phyloP scores from a whole-genome alignment of 2,888 invertebrate species.

The Priapulus caudatus region DNA sequence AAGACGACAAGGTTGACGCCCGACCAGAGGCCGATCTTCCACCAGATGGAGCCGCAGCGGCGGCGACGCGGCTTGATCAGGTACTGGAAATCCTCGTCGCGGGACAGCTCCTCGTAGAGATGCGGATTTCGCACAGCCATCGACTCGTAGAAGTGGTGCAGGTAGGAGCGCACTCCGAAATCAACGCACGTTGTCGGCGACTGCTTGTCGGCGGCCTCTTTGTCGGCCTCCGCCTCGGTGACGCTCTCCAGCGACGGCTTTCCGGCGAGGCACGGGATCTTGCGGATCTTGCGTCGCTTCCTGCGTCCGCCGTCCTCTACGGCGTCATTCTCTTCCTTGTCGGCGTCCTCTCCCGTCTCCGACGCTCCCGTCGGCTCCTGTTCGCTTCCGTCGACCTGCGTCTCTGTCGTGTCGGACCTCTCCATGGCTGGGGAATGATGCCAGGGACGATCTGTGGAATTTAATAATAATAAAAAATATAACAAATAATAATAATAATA shows the following conservation, averaged over 20 bases:
- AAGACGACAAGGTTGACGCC: constrained; percentile 42
- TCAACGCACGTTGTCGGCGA: constrained; percentile 29
- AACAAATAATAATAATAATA: no score
- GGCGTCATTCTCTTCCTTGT: constrained; percentile 3
- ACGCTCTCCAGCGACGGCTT: constrained; percentile 5
- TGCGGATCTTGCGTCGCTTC: neutral
- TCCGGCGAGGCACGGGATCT: neutral
- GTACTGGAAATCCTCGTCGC: constrained; percentile 38
- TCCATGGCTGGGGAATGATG: neutral
- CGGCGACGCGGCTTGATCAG: constrained; percentile 32
- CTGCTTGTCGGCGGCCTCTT: neutral
- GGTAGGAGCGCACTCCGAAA: constrained; percentile 43
- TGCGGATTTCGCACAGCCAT: constrained; percentile 22
- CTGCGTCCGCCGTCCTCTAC: neutral
- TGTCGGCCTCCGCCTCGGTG: neutral
- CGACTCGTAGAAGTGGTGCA: constrained; percentile 43
- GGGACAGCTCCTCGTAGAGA: constrained; percentile 18
- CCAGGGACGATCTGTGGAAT: no score
- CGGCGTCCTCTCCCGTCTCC: neutral
- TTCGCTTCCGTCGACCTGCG: neutral
- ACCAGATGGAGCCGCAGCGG: constrained; percentile 32
- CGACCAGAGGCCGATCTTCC: constrained; percentile 40
- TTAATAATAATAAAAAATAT: no score
- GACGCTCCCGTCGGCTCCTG: neutral
- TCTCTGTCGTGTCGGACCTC: neutral